Evolutionary conservation across 35 echinoderm and acorn worm species (phyloP), one percentile per base, ranked within the genome.

Genomic region (Heliocidaris tuberculata): DNA sequence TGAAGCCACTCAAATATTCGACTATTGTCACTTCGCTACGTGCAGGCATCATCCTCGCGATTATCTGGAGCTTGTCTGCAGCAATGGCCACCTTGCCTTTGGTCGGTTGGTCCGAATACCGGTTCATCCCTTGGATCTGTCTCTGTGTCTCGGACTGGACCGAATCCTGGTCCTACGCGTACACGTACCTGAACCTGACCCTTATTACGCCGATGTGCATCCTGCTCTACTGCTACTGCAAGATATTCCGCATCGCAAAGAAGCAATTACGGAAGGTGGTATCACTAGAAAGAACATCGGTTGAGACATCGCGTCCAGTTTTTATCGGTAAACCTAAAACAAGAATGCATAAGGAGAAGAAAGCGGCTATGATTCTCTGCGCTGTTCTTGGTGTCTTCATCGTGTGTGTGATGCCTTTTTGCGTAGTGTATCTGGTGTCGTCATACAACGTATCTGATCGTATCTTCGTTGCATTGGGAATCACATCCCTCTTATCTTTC

Each of bases 361-460:
- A 98, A 49, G 97, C 96, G 9, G 95, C 95, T 0, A 49, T 98
- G 48, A 98, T 96, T 48, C 60, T 98, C 0, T 98, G 97, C 60
- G 92, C 96, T 31, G 97, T 98, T 11, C 97, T 98, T 94, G 97
- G 96, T 6, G 96, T 98, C 11, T 98, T 98, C 59, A 95, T 98
- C n/a, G 30, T 96, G 7, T 98, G 97, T 59, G 96, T 98, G 7
- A 98, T 96, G 49, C 97, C 97, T 24, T 98, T 97, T 85, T 97
- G 95, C 70, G 88, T 98, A 9, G 91, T 98, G 15, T 96, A 98
- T 50, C 92, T 98, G 27, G 88, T 94, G 7, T 94, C 92, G 12
- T 95, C 96, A 29, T 97, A 96, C 85, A 31, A 93, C 42, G 89
- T 65, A 12, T 85, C 96, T 13, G 31, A 78, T 30, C 85, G 35